Evolutionary conservation across 2,113 vertebrate genomes (phyloP).

Genomic region (Hemiprocne comata): DNA sequence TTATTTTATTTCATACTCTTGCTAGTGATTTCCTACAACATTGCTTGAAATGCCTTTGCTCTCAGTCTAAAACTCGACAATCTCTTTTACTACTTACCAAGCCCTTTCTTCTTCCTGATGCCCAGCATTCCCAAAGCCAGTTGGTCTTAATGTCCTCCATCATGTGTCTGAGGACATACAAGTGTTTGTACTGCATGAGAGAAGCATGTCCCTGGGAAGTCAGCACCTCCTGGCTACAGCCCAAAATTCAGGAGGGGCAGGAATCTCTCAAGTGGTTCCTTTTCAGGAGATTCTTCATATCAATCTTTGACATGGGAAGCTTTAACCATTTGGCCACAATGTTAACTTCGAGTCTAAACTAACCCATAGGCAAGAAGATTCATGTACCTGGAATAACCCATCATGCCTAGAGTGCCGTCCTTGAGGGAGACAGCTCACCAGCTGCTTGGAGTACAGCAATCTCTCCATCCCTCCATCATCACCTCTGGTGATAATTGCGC

Average conservation of each 20-base stretch:
- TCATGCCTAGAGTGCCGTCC: accelerated
- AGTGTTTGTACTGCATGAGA: background rate
- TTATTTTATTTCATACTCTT: background rate
- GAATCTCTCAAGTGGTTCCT: background rate
- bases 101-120: background rate
- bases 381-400: background rate
- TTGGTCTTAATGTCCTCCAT: background rate
- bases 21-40: background rate
- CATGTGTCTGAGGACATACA: background rate
- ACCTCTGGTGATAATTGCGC: background rate
- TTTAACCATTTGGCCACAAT: background rate
- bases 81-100: background rate
- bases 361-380: background rate
- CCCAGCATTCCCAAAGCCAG: background rate
- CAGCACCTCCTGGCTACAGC: background rate
- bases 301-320: background rate
- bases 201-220: background rate
- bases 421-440: background rate
- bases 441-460: accelerated
- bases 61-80: background rate
- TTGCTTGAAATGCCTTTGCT: background rate
- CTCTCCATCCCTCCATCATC: background rate
- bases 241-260: background rate
- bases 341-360: background rate
- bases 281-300: background rate